Base-by-base conservation (phyloP, 2,113 vertebrate genomes). In the Quiscalus mexicanus region DNA sequence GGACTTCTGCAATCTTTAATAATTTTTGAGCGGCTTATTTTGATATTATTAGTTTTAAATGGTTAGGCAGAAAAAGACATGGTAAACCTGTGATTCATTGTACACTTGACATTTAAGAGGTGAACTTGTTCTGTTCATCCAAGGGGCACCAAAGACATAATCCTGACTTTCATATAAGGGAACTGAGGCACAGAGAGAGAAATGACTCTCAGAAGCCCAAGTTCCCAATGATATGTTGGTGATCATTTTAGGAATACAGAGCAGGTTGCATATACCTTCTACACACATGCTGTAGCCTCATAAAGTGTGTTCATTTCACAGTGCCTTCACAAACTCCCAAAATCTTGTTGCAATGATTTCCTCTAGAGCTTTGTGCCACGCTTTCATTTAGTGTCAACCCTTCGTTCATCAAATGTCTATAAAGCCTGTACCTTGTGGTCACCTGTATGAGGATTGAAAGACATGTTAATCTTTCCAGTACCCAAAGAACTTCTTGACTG, bases 231-330 rank as follows among this genome's bases (percentile, higher is more conserved):
- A 19, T 30, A 28, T 12, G 13, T 18, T 47, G 35, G 31, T 62
- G 63, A 55, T 10, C 39, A 37, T 59, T 42, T 59, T 55, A 25
- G 42, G 28, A 67, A 64, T 19, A 42, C 20, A 59, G 68, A 69
- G 45, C 59, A 84, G 52, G 33, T 55, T 55, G 19, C 45, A 25
- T 13, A 28, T 20, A 42, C 11, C 59, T 42, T 86, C 28, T 39
- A n/a, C 30, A 5, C 13, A 25, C 9, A 33, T 0, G 0, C 1
- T 13, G n/a, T 31, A 56, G 53, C n/a, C 39, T 71, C 52, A 30
- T 55, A 64, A 68, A 69, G 25, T 27, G 7, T 2, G 1, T 3
- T 30, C 11, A 25, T 85, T 87, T 91, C 65, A 44, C 2, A 3
- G 37, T 31, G n/a, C 50, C 50, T 67, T 84, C 60, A 87, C 20